Evolutionary conservation across 2,113 vertebrate genomes (phyloP).

Genomic region (Merops nubicus): DNA sequence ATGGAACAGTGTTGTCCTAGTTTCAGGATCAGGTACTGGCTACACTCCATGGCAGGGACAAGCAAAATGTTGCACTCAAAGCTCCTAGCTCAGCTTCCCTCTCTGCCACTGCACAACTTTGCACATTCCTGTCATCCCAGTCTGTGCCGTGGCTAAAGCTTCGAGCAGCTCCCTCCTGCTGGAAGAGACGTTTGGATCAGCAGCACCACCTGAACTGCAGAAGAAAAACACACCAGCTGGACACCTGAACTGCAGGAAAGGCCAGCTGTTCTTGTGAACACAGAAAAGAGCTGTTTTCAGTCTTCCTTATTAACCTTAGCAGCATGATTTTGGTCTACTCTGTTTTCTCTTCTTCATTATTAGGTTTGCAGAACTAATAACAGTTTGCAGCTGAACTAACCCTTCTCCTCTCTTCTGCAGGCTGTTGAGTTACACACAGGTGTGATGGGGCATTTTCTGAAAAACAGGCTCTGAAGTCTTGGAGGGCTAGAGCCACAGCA

Average conservation of each 20-base stretch:
- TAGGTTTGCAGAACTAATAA: not conserved
- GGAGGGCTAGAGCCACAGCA: not conserved
- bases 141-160: not conserved
- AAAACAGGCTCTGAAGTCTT: not conserved
- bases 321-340: not conserved
- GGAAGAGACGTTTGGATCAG: not conserved
- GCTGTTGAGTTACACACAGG: not conserved
- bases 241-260: not conserved
- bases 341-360: not conserved
- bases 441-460: not conserved
- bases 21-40: not conserved
- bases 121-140: not conserved
- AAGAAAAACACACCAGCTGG: not conserved
- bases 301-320: not conserved
- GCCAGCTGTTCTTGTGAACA: not conserved
- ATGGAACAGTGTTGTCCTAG: not conserved
- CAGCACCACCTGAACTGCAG: not conserved
- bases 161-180: not conserved
- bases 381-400: not conserved
- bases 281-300: not conserved
- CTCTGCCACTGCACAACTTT: not conserved
- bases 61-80: not conserved
- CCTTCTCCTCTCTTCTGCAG: not conserved
- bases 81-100: not conserved
- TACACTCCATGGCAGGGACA: not conserved